Base-by-base conservation (phyloP, 2,113 vertebrate species). In the Antechinus flavipes region DNA sequence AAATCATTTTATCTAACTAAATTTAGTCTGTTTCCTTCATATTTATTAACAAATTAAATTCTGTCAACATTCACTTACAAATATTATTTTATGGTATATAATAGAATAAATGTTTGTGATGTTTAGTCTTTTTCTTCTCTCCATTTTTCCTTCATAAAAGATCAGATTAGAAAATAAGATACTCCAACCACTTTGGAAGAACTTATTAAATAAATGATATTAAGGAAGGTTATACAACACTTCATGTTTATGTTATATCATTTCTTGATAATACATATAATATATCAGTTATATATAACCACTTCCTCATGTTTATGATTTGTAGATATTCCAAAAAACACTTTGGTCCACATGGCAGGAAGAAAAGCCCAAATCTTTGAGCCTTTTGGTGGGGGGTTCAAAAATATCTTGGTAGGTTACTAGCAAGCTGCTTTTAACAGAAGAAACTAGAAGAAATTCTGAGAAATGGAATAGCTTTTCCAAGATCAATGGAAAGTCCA, bases 401-500 rank as follows among this genome's bases (percentile, higher is more conserved):
- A 91, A 95, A 94, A 56, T 5, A 50, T 49, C 95, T 89, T 54
- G 46, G 93, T 91, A 94, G 8, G 58, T 30, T 90, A 90, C 1
- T 68, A 50, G 11, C 68, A 92, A 58, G 46, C 91, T 93, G 58
- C 52, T 42, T 76, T 93, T 93, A 49, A 55, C 23, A 53, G 91
- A 89, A n/a, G 42, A 53, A 93, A 49, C 54, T 89, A 95, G 84
- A 25, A 84, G 47, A 93, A 91, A 46, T 25, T 96, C 93, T 93
- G 95, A 90, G n/a, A 84, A 95, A 97, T 93, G 24, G 30, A 92
- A 1, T 94, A 61, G 93, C 49, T 96, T 93, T 91, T 93, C 54
- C 90, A 93, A 91, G 52, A 47, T 89, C 46, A 94, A 56, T 91
- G 52, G 95, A 22, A n/a, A 91, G 91, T 94, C 24, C 61, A n/a